Evolutionary conservation across 2,888 invertebrate genomes (phyloP).

Genomic region (Chloroclystis v-ata): DNA sequence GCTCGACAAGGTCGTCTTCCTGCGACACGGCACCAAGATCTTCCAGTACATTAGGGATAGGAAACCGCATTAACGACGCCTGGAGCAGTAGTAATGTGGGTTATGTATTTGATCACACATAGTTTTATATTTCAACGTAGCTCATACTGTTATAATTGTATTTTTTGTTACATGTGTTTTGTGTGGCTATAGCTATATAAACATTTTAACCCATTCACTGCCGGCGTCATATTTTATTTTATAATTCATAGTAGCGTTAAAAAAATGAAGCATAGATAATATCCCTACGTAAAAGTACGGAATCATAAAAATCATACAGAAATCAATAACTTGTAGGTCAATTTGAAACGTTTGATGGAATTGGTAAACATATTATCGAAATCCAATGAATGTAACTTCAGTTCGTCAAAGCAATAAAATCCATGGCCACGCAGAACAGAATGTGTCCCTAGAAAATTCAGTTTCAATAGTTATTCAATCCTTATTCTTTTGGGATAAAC

Average conservation of each 20-base stretch:
- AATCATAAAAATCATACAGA: neutral
- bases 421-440: conserved; percentile 14
- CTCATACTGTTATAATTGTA: too few species aligned
- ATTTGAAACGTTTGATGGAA: neutral
- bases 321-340: neutral
- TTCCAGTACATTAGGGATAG: conserved; percentile 88
- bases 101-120: too few species aligned
- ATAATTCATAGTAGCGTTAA: too few species aligned
- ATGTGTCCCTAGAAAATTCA: conserved; percentile 20
- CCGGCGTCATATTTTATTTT: too few species aligned
- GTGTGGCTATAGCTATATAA: too few species aligned
- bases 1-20: conserved; percentile 88
- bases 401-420: conserved; percentile 19
- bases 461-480: conserved; percentile 25
- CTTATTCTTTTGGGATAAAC: conserved; percentile 24
- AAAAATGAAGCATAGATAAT: too few species aligned
- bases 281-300: too few species aligned
- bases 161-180: too few species aligned
- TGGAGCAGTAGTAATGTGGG: conserved; percentile 89
- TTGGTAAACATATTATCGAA: conserved; percentile 4
- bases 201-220: too few species aligned
- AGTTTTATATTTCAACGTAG: too few species aligned
- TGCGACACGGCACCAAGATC: conserved; percentile 84
- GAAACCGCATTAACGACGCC: conserved; percentile 84
- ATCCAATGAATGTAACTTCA: conserved; percentile 12